Conservation (phyloP, 2,113 vertebrate genomes). For the Passerina amoena region DNA sequence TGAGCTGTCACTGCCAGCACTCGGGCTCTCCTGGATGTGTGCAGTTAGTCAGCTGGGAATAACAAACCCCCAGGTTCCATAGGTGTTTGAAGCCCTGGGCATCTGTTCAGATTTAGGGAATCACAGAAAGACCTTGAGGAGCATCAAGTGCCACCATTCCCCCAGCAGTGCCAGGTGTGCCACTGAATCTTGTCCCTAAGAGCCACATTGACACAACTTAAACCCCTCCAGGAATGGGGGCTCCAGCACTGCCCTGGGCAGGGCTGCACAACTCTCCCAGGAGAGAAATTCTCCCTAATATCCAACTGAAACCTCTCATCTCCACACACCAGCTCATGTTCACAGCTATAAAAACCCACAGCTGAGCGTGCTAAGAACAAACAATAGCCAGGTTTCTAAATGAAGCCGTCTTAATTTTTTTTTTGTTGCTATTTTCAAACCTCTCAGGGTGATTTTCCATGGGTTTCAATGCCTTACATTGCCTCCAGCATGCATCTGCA, state of each 20-base stretch:
- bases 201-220: rapidly evolving
- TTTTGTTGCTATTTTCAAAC: neutral
- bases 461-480: neutral
- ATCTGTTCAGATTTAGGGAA: neutral
- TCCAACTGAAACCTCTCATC: neutral
- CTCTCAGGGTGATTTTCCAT: neutral
- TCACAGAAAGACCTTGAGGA: rapidly evolving
- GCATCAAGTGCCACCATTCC: neutral
- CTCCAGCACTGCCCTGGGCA: neutral
- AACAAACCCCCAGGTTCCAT: rapidly evolving
- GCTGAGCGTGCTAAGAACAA: neutral
- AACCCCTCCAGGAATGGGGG: neutral
- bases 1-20: neutral
- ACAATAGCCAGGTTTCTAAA: neutral
- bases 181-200: neutral
- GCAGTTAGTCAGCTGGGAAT: neutral
- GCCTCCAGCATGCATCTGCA: neutral
- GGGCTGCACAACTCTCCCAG: neutral
- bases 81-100: neutral
- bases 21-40: neutral
- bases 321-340: neutral
- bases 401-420: neutral
- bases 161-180: too few relatives aligned
- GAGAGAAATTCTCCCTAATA: neutral
- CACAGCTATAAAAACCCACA: neutral